Percentiles rank a stretch among this genome's conserved stretches.
Evolutionary conservation across 2,113 vertebrate genomes (phyloP).

Genomic region (Proteles cristata): DNA sequence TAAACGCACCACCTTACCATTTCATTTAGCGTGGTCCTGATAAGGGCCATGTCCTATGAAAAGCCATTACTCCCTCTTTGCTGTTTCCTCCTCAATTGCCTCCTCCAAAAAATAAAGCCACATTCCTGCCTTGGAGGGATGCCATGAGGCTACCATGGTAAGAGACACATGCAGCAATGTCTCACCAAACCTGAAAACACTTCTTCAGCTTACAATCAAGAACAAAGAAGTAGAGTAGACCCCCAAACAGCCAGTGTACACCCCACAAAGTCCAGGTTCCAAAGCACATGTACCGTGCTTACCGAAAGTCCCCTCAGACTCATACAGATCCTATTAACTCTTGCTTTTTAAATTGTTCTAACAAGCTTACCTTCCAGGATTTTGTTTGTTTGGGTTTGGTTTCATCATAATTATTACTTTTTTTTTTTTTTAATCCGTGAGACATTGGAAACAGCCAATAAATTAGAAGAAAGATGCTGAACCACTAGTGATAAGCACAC

Average conservation of each 20-base stretch:
- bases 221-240: not conserved
- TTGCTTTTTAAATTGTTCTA: not conserved
- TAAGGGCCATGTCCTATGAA: not conserved
- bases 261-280: not conserved
- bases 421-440: not conserved
- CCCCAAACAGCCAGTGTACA: not conserved
- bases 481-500: not conserved
- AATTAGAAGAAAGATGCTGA: not conserved
- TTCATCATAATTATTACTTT: not conserved
- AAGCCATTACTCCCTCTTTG: not conserved
- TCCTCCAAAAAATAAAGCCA: not conserved
- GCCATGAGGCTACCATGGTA: not conserved
- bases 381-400: not conserved
- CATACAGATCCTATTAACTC: not conserved
- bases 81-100: not conserved
- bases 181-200: not conserved
- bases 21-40: not conserved
- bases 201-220: not conserved
- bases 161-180: accelerated
- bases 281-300: not conserved
- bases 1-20: not conserved
- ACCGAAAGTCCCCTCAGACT: not conserved
- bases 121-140: not conserved
- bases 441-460: not conserved
- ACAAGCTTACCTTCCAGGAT: not conserved